Base-by-base conservation (phyloP, 1,140 invertebrate genomes). In the Ephestia elutella region DNA sequence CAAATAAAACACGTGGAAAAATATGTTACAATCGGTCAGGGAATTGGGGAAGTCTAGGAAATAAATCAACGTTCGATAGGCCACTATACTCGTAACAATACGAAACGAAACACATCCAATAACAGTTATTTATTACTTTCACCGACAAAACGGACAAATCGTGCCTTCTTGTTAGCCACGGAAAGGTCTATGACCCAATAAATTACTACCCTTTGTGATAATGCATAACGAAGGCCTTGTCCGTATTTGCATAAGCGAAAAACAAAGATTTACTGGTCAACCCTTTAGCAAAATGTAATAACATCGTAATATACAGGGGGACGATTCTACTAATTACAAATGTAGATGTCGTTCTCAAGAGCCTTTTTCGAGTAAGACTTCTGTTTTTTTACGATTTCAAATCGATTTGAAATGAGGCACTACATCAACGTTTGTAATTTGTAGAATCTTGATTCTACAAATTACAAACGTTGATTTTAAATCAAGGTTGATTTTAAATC, bases 241-340 rank as follows among this genome's bases (percentile, higher is more conserved):
- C 18, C 20, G 19, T 25, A 53, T 53, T 53, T 53, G n/a, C 21
- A 21, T 53, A 53, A 53, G 50, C 21, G 19, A n/a, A 25, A 53
- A 53, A 53, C 18, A 53, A 53, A 53, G 13, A 25, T 53, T 25
- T 21, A 15, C 38, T n/a, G 38, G 1, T 44, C 5, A 15, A 15
- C 15, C 38, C 15, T 15, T 44, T 15, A 15, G n/a, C n/a, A 10
- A 44, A 44, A 44, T n/a, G 11, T 32, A 32, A 10, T 9, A 28
- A 8, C 25, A 5, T 28, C 8, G 3, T 5, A 28, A 28, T n/a
- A n/a, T n/a, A n/a, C n/a, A n/a, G n/a, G n/a, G n/a, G n/a, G n/a
- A n/a, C n/a, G n/a, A n/a, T n/a, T n/a, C n/a, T n/a, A 28, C 25
- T 8, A 5, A 28, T 28, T 28, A 28, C 25, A 8, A 3, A 28